Percentiles rank a stretch among this genome's conserved stretches.
These are phyloP conservation scores for Mormyrus iriodes DNA, from an alignment of 2,113 vertebrate species.

Conservation along the genomic window DNA sequence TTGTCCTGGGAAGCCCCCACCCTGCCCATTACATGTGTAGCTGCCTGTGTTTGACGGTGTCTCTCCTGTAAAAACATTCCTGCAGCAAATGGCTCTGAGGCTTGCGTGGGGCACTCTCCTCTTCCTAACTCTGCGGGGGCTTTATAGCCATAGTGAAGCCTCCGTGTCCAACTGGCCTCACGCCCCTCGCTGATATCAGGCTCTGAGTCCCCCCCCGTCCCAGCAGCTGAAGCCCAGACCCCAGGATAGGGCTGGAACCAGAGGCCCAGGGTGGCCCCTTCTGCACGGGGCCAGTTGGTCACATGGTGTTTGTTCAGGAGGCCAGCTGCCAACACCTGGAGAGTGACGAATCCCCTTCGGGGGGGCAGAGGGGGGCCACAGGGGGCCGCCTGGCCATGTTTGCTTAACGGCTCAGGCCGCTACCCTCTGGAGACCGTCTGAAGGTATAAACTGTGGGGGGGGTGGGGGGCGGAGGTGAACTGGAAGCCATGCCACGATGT, in stretches of 20 bases:
- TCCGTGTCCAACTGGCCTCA: background rate
- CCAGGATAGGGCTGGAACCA: background rate
- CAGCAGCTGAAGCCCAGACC: background rate
- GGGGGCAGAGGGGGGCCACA: background rate
- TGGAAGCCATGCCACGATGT: background rate
- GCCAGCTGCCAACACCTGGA: background rate
- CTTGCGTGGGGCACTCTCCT: background rate
- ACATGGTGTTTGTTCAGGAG: background rate
- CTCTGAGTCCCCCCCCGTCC: background rate
- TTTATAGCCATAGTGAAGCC: background rate
- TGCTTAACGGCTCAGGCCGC: background rate
- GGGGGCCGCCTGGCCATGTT: background rate
- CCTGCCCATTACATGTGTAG: background rate
- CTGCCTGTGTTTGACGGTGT: background rate
- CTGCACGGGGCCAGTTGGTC: background rate
- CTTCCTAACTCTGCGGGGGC: background rate
- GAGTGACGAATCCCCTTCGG: background rate
- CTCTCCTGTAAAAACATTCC: slow-evolving; percentile 4
- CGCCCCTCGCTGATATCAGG: background rate
- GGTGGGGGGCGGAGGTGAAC: background rate
- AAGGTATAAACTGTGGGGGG: background rate
- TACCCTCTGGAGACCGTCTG: background rate
- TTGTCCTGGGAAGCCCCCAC: background rate
- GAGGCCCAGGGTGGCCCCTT: background rate
- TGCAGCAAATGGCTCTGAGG: background rate